phyloP scores from a whole-genome alignment of 2,888 invertebrate genomes.

The Eupithecia subumbrata region DNA sequence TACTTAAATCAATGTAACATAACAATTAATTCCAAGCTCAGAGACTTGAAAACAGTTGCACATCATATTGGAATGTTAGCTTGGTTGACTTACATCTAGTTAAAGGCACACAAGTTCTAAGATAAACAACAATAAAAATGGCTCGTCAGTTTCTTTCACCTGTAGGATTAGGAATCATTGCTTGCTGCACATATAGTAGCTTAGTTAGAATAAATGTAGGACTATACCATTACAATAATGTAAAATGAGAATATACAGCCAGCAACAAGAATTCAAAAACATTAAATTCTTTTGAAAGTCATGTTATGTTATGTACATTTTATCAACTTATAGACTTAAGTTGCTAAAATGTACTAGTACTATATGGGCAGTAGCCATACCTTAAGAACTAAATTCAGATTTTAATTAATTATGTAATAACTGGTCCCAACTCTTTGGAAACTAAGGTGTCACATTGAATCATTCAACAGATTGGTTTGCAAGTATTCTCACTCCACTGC shows the following conservation, averaged over 20 bases:
- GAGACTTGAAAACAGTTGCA: not conserved
- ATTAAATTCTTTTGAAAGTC: not conserved
- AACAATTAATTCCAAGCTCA: not conserved
- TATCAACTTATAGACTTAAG: no score
- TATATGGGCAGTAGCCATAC: not conserved
- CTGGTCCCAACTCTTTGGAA: conserved; percentile 44
- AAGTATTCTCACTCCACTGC: conserved; percentile 25
- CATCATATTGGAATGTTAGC: conserved; percentile 60
- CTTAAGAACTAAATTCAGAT: not conserved
- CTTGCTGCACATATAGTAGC: not conserved
- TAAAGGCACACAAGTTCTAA: conserved; percentile 62
- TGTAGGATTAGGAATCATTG: not conserved
- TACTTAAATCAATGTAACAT: not conserved
- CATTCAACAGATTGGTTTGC: conserved; percentile 35
- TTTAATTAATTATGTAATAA: conserved; percentile 22
- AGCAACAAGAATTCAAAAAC: not conserved
- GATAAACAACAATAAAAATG: conserved; percentile 61
- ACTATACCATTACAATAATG: not conserved
- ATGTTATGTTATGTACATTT: no score
- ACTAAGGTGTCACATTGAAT: conserved; percentile 36
- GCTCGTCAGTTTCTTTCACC: conserved; percentile 65
- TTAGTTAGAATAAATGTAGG: not conserved
- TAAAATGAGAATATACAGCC: not conserved
- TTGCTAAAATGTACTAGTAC: not conserved
- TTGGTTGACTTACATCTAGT: conserved; percentile 48